Evolutionary conservation across 2,797 vertebrate species (phyloP).

Genomic region (Synanceia verrucosa): DNA sequence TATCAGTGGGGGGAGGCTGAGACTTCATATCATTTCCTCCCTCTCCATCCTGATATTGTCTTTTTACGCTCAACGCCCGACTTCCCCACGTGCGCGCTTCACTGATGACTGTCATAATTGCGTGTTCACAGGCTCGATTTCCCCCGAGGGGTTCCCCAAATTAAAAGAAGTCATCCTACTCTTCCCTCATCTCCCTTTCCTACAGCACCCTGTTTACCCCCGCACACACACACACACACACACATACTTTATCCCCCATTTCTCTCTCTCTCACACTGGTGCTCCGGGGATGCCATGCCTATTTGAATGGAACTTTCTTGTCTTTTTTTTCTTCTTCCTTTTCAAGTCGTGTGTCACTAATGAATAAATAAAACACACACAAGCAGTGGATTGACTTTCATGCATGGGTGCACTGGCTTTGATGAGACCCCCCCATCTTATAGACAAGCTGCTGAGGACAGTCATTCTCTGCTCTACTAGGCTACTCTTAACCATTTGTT

Average conservation of each 20-base stretch:
- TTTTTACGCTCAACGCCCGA: conserved; percentile 57
- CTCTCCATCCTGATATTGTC: conserved; percentile 66
- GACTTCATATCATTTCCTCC: conserved; percentile 75
- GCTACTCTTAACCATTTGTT: conserved; percentile 63
- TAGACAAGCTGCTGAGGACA: conserved; percentile 73
- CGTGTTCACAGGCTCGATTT: conserved; percentile 79
- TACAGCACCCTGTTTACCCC: conserved; percentile 60
- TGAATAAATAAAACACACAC: conserved; percentile 85
- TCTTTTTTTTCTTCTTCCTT: conserved; percentile 72
- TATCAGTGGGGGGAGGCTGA: conserved; percentile 45
- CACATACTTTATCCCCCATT: conserved; percentile 20
- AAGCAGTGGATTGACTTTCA: conserved; percentile 84
- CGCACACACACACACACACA: conserved; percentile 10
- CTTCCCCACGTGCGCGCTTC: conserved; percentile 70
- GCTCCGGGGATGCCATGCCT: conserved; percentile 75
- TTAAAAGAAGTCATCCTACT: conserved; percentile 84
- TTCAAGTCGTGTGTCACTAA: conserved; percentile 81
- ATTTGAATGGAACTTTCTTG: conserved; percentile 80
- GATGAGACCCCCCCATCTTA: conserved; percentile 70
- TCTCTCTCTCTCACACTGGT: conserved; percentile 54
- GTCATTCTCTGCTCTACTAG: conserved; percentile 58
- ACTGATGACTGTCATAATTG: conserved; percentile 84
- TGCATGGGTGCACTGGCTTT: conserved; percentile 78
- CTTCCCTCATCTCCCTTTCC: conserved; percentile 70
- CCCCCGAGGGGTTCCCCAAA: conserved; percentile 81